Base-by-base conservation (phyloP, 2,113 vertebrate species). In the Hemiscyllium ocellatum region DNA sequence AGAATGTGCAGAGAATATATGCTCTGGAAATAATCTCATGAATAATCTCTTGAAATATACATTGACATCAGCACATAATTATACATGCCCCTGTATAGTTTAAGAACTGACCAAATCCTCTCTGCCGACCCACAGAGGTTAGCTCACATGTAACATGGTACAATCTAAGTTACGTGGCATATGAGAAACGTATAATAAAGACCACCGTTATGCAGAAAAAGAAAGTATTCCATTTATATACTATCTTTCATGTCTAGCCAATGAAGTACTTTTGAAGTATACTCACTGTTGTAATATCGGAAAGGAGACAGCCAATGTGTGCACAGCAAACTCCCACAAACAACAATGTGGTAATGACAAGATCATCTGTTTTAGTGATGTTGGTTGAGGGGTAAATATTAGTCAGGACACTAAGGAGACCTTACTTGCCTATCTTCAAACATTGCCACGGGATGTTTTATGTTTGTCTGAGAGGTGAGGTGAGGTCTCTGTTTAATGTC, bases 31-130 rank as follows among this genome's bases (percentile, higher is more conserved):
- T 65, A 91, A 91, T 37, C 89, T 66, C 89, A 65, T 65, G 15
- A 15, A 29, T 91, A 33, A n/a, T 91, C 56, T 33, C n/a, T 29
- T 65, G 89, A 66, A 91, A 65, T 91, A 33, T 66, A 91, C 33
- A 65, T 5, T 66, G 89, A 65, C 56, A 37, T 66, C 89, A 91
- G 89, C 56, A 33, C 87, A 90, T 90, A 90, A 90, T 90, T 90
- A 90, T 10, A 90, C 20, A 33, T 61, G 26, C 33, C 89, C 56
- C 4, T 37, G 33, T 91, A 2, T 66, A 65, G 61, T 91, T 91
- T n/a, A n/a, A 6, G 4, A 17, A 12, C 61, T 65, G 29, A n/a
- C 12, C 29, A 91, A 91, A 91, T 65, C 29, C 15, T 37, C n/a
- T 80, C 78, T 65, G 33, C 56, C 65, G 29, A 91, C 65, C 56